phyloP scores from a whole-genome alignment of 2,797 vertebrate genomes.

The Thamnophis elegans region DNA sequence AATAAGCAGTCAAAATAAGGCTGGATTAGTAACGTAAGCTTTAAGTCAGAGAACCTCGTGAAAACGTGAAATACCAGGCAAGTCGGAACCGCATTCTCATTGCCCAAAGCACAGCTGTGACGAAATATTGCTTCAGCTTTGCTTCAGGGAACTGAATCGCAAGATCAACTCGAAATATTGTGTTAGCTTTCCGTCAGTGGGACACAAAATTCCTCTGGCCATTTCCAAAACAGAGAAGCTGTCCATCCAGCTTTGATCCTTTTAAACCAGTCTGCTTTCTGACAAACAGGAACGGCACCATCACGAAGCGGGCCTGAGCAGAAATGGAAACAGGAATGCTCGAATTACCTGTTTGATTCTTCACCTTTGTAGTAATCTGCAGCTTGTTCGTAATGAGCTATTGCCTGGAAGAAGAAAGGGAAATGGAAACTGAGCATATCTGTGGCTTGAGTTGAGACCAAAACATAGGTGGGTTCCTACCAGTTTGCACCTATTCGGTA shows the following conservation, averaged over 20 bases:
- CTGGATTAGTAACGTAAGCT: background rate
- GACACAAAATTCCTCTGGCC: background rate
- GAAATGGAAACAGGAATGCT: background rate
- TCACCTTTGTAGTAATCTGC: constrained; percentile 96
- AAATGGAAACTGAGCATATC: background rate
- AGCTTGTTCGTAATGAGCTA: constrained; percentile 92
- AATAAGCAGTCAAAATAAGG: background rate
- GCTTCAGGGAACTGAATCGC: background rate
- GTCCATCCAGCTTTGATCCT: too few species aligned
- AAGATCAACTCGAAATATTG: background rate
- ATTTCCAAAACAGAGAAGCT: background rate
- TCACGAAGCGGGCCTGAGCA: too few species aligned
- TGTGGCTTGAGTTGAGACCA: background rate
- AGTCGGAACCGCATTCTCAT: background rate
- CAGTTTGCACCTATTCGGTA: too few species aligned
- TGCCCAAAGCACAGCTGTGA: background rate
- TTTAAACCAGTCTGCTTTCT: background rate
- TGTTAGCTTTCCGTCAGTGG: background rate
- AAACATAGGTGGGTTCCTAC: too few species aligned
- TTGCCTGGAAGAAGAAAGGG: constrained; percentile 70
- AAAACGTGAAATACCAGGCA: background rate
- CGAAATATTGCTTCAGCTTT: background rate
- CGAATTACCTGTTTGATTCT: constrained; percentile 86
- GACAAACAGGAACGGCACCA: background rate
- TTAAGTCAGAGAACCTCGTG: background rate